Conservation (phyloP, 2,888 invertebrate genomes). For the Exephanes ischioxanthus region DNA sequence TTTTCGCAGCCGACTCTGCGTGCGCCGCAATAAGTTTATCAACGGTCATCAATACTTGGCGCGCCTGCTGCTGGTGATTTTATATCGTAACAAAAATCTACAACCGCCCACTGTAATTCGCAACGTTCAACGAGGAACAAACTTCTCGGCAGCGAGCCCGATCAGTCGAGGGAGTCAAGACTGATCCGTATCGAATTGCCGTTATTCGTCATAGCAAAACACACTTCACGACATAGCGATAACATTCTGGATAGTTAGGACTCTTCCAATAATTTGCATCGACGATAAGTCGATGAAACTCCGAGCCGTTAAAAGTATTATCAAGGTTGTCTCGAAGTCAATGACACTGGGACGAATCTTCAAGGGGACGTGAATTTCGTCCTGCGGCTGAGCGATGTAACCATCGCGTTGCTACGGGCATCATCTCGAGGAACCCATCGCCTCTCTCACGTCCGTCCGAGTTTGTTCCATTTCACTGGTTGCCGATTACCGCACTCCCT, state of each 20-base stretch:
- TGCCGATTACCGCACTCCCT: constrained; percentile 78
- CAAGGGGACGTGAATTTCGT: constrained; percentile 44
- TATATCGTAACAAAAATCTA: constrained; percentile 43
- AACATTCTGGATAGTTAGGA: too few species aligned
- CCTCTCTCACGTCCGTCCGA: constrained; percentile 78
- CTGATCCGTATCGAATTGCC: constrained; percentile 11
- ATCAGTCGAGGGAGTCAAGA: neutral
- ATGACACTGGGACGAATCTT: constrained; percentile 52
- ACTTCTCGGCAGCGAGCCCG: constrained; percentile 25
- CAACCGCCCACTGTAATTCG: constrained; percentile 16
- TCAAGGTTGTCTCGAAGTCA: constrained; percentile 22
- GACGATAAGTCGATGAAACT: neutral
- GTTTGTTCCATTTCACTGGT: constrained; percentile 82
- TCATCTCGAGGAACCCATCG: constrained; percentile 37
- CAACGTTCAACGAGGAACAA: neutral
- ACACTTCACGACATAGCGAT: neutral
- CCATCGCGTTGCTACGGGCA: constrained; percentile 56
- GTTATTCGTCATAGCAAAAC: constrained; percentile 2
- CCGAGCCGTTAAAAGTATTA: too few species aligned
- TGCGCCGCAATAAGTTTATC: constrained; percentile 33
- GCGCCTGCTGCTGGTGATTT: constrained; percentile 43
- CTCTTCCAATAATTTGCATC: too few species aligned
- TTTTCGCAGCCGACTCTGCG: neutral
- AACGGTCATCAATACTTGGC: constrained; percentile 23
- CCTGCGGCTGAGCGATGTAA: constrained; percentile 48